Conservation (phyloP, 1,140 invertebrate species). For the Leptopilina boulardi region DNA sequence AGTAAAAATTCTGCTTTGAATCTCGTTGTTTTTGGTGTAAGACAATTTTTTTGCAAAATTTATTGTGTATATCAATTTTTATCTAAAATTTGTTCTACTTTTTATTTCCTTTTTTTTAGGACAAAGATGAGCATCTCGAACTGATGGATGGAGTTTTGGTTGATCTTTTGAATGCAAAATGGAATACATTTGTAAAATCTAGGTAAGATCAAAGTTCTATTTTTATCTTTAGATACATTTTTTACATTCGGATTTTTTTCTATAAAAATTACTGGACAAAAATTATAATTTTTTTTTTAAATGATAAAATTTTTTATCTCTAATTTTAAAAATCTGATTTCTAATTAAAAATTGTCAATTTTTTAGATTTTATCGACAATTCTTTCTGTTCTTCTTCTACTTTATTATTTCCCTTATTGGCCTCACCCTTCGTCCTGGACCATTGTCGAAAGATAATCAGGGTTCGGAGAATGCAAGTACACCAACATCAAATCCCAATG, state of each 20-base stretch:
- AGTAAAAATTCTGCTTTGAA: conserved; percentile 96
- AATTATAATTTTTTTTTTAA: not conserved
- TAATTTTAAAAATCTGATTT: not conserved
- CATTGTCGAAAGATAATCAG: conserved; percentile 57
- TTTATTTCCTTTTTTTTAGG: conserved; percentile 78
- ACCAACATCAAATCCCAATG: conserved; percentile 36
- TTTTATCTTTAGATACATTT: conserved; percentile 5
- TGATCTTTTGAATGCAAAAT: conserved; percentile 96
- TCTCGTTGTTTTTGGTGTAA: conserved; percentile 98
- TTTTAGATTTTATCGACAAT: conserved; percentile 92
- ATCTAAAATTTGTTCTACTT: not conserved
- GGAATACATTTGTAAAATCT: conserved; percentile 97
- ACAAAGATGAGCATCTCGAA: conserved; percentile 95
- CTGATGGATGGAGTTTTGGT: conserved; percentile 96
- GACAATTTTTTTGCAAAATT: too few species aligned
- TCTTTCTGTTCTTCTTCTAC: conserved; percentile 92
- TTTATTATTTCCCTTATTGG: conserved; percentile 91
- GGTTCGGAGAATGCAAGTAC: conserved; percentile 35
- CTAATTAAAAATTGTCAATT: not conserved
- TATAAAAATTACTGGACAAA: too few species aligned
- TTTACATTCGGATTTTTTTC: too few species aligned
- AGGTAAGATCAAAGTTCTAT: conserved; percentile 73
- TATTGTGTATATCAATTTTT: too few species aligned
- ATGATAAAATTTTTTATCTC: not conserved
- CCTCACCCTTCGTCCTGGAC: conserved; percentile 91